phyloP scores from a whole-genome alignment of 2,797 vertebrate species.

The Enteromius treurensis region DNA sequence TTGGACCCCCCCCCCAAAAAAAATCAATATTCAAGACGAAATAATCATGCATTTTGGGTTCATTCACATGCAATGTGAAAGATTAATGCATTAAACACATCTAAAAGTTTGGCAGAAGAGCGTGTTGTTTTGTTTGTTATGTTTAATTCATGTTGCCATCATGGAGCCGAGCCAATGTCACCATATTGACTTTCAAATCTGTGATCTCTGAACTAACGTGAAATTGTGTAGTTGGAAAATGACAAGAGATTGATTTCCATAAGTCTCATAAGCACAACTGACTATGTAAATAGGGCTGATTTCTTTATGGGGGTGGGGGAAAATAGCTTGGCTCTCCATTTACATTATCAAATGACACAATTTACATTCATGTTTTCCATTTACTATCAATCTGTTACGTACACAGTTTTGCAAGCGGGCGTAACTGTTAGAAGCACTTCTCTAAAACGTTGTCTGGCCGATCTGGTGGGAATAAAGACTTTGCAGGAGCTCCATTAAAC shows the following conservation, averaged over 20 bases:
- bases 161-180: conserved; percentile 48
- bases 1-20: conserved; percentile 44
- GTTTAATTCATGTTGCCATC: conserved; percentile 46
- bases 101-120: conserved; percentile 50
- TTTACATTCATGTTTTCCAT: conserved; percentile 78
- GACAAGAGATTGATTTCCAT: conserved; percentile 68
- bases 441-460: conserved; percentile 1
- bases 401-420: conserved; percentile 41
- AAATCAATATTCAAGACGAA: conserved; percentile 72
- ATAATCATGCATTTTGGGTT: conserved; percentile 68
- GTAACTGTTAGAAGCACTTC: conserved; percentile 17
- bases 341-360: conserved; percentile 78
- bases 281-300: conserved; percentile 76
- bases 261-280: conserved; percentile 68
- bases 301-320: conserved; percentile 74
- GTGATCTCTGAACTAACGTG: conserved; percentile 49
- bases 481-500: conserved; percentile 32
- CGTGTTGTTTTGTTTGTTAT: conserved; percentile 33
- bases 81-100: conserved; percentile 53
- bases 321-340: conserved; percentile 71
- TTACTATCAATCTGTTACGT: conserved; percentile 67
- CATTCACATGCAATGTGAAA: conserved; percentile 63
- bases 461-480: neutral
- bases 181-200: conserved; percentile 55
- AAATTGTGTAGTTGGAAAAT: conserved; percentile 61